A percentile compares a stretch with the other conserved stretches of the same genome.
These are phyloP conservation scores for Teleogryllus occipitalis DNA, from an alignment of 1,140 invertebrate species.

Conservation along the genomic window DNA sequence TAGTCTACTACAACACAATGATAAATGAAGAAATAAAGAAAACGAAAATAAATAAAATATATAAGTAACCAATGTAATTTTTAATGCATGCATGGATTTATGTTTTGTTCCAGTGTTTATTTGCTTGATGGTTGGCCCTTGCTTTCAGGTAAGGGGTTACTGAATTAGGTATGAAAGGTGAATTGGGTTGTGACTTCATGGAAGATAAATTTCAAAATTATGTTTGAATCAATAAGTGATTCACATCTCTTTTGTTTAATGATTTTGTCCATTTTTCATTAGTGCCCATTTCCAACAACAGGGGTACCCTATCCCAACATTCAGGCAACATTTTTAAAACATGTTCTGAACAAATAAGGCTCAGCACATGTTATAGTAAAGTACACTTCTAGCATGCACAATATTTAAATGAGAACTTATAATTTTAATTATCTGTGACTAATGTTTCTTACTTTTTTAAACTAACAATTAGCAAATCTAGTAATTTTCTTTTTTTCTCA, in stretches of 20 bases:
- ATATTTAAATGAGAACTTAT: background rate
- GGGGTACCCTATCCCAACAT: constrained; percentile 97
- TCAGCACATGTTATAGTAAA: constrained; percentile 7
- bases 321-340: constrained; percentile 60
- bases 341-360: background rate
- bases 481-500: constrained; percentile 6
- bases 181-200: no score
- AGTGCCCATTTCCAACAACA: constrained; percentile 44
- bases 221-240: no score
- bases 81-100: background rate
- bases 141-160: no score
- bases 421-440: constrained; percentile 9
- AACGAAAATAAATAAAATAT: no score
- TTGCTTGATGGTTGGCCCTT: background rate
- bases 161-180: no score
- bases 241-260: no score
- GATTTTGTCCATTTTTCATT: background rate
- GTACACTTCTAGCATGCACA: constrained; percentile 7
- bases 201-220: no score
- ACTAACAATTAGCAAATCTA: background rate
- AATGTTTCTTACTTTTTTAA: background rate
- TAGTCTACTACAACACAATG: no score
- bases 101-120: background rate
- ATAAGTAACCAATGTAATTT: no score
- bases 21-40: no score